Base-by-base conservation (phyloP, 2,888 invertebrate species). In the Thymelicus sylvestris region DNA sequence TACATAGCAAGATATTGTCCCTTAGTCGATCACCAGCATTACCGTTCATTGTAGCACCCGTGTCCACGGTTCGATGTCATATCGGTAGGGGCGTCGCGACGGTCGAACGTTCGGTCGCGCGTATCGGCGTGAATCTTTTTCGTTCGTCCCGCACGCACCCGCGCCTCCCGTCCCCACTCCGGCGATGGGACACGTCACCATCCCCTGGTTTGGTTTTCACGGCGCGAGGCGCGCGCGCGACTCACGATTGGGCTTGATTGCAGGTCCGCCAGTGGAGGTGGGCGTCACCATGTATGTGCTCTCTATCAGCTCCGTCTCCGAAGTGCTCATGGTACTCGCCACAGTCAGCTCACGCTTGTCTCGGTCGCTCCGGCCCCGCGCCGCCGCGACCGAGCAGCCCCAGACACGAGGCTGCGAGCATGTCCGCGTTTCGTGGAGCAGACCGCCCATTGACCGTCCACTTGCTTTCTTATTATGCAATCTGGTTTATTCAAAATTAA, bases 281-380 rank as follows among this genome's bases (percentile, higher is more conserved):
- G 98, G 98, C 94, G 98, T 98, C 95, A 98, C 98, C 95, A 98
- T 98, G 97, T 98, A 98, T 96, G 98, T 98, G 95, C 97, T 98
- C 95, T 98, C 98, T 95, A 98, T 98, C 96, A 98, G 98, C 95
- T 98, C 98, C 94, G 97, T 98, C 95, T 98, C 98, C 94, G 98
- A 98, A 96, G 98, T 98, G 94, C 97, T 98, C 96, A 98, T 98
- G 98, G 98, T 98, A 97, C 93, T 92, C 93, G 91, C 98, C 95
- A 97, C 97, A 95, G 98, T 98, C 96, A 98, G 97, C 95, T 98
- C 98, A 76, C 79, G 79, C 80, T 80, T 81, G 81, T 75, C 81
- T 80, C 79, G 81, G 79, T 77, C 78, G 76, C 78, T 76, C 64
- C 74, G 77, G 79, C 76, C 65, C 60, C 66, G 72, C 68, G 75